Evolutionary conservation across 2,797 vertebrate species (phyloP).

Genomic region (Psittacula derbiana): DNA sequence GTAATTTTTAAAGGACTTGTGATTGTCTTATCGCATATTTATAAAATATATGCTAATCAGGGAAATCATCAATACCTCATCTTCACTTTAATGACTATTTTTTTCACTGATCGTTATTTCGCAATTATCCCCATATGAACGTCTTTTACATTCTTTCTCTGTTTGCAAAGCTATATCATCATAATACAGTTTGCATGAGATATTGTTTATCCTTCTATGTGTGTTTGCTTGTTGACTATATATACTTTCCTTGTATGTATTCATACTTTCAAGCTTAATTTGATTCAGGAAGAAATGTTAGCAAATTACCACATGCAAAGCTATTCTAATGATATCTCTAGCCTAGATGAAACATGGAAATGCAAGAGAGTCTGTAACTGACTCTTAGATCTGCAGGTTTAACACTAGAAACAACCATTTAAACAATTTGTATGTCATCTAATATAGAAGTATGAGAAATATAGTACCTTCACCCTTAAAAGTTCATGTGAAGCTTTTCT

Average conservation of each 20-base stretch:
- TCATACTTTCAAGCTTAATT: not conserved
- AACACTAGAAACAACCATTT: not conserved
- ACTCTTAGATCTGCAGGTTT: not conserved
- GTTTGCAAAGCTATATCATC: not conserved
- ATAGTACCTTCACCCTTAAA: not conserved
- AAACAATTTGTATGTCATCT: not conserved
- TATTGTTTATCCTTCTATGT: not conserved
- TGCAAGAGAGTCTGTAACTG: not conserved
- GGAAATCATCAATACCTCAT: not conserved
- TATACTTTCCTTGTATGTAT: not conserved
- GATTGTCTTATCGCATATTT: not conserved
- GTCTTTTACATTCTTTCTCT: not conserved
- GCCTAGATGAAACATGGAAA: not conserved
- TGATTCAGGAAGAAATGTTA: not conserved
- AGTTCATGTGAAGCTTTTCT: not conserved
- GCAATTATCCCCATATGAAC: not conserved
- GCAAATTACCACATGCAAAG: not conserved
- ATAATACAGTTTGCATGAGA: not conserved
- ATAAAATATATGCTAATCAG: not conserved
- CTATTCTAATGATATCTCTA: not conserved
- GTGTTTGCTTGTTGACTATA: not conserved
- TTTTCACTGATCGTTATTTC: not conserved
- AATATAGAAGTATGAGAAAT: not conserved
- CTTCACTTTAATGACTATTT: not conserved
- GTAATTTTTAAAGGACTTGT: not conserved